These are phyloP conservation scores for Platysternon megacephalum DNA, from an alignment of 2,113 vertebrate genomes.

Conservation along the genomic window DNA sequence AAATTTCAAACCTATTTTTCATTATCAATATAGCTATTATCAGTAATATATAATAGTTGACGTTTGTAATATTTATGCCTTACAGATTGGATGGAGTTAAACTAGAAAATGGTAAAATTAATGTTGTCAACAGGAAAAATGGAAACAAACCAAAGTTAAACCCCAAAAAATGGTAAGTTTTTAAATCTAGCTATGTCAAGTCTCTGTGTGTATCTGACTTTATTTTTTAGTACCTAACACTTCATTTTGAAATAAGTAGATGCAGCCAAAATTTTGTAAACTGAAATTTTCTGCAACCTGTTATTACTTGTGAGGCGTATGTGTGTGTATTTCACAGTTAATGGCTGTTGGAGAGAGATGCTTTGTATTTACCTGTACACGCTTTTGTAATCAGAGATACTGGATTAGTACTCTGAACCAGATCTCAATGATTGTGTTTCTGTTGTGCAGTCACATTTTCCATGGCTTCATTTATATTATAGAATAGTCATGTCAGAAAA, in stretches of 20 bases:
- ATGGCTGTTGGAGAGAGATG: background rate
- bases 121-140: slow-evolving; percentile 84
- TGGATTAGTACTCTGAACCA: background rate
- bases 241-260: background rate
- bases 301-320: background rate
- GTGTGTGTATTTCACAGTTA: background rate
- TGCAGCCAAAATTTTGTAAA: background rate
- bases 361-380: background rate
- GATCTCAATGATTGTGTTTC: background rate
- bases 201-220: background rate
- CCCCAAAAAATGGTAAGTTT: slow-evolving; percentile 88
- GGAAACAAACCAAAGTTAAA: slow-evolving; percentile 87
- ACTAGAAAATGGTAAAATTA: slow-evolving; percentile 91
- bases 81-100: slow-evolving; percentile 91
- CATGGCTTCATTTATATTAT: background rate
- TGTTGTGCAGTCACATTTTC: background rate
- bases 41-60: background rate
- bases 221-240: background rate
- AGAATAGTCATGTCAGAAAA: background rate
- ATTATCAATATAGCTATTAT: background rate
- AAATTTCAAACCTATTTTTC: background rate
- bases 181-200: background rate
- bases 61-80: slow-evolving; percentile 24
- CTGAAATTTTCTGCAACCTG: background rate
- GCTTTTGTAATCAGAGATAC: background rate